These are phyloP conservation scores for Anolis apletophallus DNA, from an alignment of 2,797 vertebrate species.

Conservation along the genomic window DNA sequence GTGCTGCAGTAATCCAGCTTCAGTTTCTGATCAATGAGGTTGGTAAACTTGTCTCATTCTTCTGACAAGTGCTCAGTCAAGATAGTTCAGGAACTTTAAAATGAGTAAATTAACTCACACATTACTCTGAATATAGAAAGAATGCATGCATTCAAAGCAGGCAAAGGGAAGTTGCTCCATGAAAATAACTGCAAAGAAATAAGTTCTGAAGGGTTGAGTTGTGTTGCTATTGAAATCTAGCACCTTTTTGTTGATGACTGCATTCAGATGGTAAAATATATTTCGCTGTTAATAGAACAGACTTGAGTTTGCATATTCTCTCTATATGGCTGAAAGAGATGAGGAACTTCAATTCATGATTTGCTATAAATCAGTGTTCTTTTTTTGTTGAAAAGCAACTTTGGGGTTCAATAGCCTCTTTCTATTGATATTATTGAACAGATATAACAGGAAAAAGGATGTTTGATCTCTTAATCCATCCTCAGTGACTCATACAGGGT, in stretches of 20 bases:
- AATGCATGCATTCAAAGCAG: not conserved
- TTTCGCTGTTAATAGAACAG: not conserved
- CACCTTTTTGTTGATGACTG: not conserved
- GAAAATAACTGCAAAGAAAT: not conserved
- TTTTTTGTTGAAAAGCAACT: not conserved
- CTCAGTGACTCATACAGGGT: no score
- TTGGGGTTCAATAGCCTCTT: not conserved
- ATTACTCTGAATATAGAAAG: not conserved
- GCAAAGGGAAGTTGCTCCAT: not conserved
- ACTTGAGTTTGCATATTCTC: not conserved
- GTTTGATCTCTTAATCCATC: not conserved
- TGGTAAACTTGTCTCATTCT: constrained; percentile 63
- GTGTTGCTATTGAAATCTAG: not conserved
- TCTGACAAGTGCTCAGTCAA: not conserved
- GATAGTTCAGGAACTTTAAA: not conserved
- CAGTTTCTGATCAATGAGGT: constrained; percentile 99
- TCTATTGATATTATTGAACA: not conserved
- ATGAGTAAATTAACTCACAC: not conserved
- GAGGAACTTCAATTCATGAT: not conserved
- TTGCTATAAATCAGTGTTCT: not conserved
- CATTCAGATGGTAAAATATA: not conserved
- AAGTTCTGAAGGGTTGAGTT: not conserved
- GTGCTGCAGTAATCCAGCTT: constrained; percentile 95
- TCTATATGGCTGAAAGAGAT: not conserved
- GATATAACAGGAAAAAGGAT: not conserved